Evolutionary conservation across 2,797 vertebrate species (phyloP).

Genomic region (Cichlasoma orientale): DNA sequence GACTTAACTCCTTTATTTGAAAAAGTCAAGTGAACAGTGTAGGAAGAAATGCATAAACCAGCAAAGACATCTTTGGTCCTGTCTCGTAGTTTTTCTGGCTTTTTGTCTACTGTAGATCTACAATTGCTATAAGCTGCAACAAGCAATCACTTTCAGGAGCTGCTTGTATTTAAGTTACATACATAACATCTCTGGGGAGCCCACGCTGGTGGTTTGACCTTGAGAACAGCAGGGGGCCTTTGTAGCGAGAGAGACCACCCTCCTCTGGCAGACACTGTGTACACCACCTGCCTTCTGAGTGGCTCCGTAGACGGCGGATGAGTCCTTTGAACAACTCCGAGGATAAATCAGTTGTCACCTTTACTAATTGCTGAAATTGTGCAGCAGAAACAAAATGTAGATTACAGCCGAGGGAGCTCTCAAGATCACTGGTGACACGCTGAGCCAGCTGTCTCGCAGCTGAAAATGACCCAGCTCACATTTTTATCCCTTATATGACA

Average conservation of each 20-base stretch:
- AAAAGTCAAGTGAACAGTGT: not conserved
- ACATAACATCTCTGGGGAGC: not conserved
- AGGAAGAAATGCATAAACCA: not conserved
- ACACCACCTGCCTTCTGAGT: not conserved
- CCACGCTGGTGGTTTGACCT: slow-evolving; percentile 30
- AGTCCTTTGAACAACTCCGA: slow-evolving; percentile 19
- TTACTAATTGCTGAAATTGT: slow-evolving; percentile 14
- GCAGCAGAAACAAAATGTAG: not conserved
- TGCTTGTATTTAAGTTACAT: not conserved
- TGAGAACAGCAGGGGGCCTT: slow-evolving; percentile 22
- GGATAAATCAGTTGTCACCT: slow-evolving; percentile 6
- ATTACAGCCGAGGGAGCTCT: not conserved
- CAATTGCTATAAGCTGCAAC: not conserved
- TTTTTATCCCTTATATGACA: not conserved
- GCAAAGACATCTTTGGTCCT: not conserved
- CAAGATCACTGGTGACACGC: not conserved
- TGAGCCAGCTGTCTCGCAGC: not conserved
- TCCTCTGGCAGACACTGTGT: not conserved
- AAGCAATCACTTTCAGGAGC: not conserved
- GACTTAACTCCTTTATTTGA: not conserved
- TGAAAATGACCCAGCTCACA: not conserved
- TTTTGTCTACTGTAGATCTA: not conserved
- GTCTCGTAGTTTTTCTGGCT: not conserved
- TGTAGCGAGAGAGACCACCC: slow-evolving; percentile 4
- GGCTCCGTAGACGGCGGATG: not conserved